A percentile compares a stretch with the other conserved stretches of the same genome.
Evolutionary conservation across 2,113 vertebrate species (phyloP).

Genomic region (Osmerus eperlanus): DNA sequence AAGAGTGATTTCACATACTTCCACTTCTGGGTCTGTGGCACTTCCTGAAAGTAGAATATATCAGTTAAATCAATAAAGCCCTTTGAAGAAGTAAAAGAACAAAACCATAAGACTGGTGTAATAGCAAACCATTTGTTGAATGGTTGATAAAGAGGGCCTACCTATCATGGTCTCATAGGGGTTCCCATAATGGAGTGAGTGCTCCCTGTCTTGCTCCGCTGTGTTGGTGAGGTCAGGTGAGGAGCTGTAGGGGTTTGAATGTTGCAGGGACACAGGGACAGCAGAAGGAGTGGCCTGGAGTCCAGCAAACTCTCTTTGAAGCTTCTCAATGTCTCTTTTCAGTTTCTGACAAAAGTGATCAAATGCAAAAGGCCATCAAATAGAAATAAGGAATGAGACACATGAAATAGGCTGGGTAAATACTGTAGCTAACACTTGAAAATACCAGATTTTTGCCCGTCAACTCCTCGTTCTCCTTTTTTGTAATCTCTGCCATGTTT

Average conservation of each 20-base stretch:
- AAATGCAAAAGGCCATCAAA: background rate
- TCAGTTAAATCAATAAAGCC: conserved; percentile 6
- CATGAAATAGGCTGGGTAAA: too few relatives aligned
- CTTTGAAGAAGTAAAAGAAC: background rate
- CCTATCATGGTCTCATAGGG: conserved; percentile 33
- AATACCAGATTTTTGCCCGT: conserved; percentile 54
- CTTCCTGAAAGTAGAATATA: conserved; percentile 36
- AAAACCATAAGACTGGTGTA: background rate
- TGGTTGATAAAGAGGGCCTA: conserved; percentile 25
- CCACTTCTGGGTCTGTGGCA: conserved; percentile 1
- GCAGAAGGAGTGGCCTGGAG: background rate
- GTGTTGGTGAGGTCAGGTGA: background rate
- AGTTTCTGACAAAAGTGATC: conserved; percentile 48
- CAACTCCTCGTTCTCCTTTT: conserved; percentile 51
- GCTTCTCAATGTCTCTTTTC: conserved; percentile 6
- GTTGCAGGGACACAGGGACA: background rate
- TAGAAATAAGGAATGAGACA: background rate
- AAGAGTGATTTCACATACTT: conserved; percentile 26
- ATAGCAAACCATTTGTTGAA: too few relatives aligned
- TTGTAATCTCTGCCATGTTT: conserved; percentile 3
- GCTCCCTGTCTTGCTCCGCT: background rate
- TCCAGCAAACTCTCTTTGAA: conserved; percentile 28
- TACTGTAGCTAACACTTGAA: background rate
- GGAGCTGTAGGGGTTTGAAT: conserved; percentile 23
- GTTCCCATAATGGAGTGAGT: conserved; percentile 4